Evolutionary conservation across 2,797 vertebrate genomes (phyloP).

Genomic region (Hippopotamyrus pictus): DNA sequence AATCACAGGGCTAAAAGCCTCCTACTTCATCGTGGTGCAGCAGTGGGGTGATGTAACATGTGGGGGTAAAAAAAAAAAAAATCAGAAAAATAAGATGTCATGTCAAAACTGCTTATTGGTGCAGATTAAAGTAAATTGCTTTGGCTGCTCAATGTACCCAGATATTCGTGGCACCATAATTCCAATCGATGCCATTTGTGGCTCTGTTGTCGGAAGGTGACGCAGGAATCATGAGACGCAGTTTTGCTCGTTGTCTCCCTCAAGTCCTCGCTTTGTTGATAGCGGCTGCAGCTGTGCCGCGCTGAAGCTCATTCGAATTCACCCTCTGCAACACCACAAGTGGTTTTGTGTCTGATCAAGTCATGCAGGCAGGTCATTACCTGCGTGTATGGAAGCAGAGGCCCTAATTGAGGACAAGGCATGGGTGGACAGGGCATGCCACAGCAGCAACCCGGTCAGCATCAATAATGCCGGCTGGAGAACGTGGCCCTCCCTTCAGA

Average conservation of each 20-base stretch:
- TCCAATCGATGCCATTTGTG: slow-evolving; percentile 51
- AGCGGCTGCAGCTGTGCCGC: slow-evolving; percentile 61
- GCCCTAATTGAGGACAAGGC: slow-evolving; percentile 59
- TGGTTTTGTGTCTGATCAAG: slow-evolving; percentile 59
- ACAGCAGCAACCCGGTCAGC: slow-evolving; percentile 32
- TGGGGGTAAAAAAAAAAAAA: slow-evolving; percentile 35
- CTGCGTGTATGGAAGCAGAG: slow-evolving; percentile 44
- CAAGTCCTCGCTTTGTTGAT: slow-evolving; percentile 44
- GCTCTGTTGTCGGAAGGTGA: slow-evolving; percentile 44
- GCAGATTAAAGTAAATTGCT: slow-evolving; percentile 61
- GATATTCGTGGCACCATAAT: slow-evolving; percentile 45
- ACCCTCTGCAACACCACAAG: slow-evolving; percentile 30
- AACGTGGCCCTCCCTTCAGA: slow-evolving; percentile 60
- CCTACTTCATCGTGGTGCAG: slow-evolving; percentile 35
- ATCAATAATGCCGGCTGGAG: slow-evolving; percentile 59
- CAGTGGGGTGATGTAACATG: slow-evolving; percentile 34
- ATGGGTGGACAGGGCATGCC: slow-evolving; percentile 58
- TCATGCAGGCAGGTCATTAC: slow-evolving; percentile 60
- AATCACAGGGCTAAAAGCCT: slow-evolving; percentile 45
- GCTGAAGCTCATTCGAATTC: slow-evolving; percentile 24
- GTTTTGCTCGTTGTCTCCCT: slow-evolving; percentile 8
- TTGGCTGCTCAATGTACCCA: slow-evolving; percentile 43
- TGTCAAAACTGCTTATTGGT: slow-evolving; percentile 58
- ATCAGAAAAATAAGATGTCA: slow-evolving; percentile 41
- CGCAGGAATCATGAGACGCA: slow-evolving; percentile 22